phyloP scores from a whole-genome alignment of 2,888 invertebrate genomes.

The Xanthorhoe designata region DNA sequence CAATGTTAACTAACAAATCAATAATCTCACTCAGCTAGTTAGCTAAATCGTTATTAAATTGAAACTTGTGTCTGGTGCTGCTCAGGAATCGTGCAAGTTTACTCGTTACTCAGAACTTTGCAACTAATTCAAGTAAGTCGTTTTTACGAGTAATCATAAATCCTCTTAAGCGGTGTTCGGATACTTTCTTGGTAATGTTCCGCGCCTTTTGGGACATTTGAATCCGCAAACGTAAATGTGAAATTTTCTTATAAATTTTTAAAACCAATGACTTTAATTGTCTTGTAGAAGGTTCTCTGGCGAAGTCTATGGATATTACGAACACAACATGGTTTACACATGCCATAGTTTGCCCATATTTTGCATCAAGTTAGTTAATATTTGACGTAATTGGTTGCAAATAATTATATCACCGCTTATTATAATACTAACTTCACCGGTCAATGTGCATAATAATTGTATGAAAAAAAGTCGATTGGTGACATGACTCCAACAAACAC shows the following conservation, averaged over 20 bases:
- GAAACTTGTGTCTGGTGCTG: constrained; percentile 14
- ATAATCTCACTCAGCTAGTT: constrained; percentile 1
- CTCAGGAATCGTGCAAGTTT: constrained; percentile 51
- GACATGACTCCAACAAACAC: not conserved
- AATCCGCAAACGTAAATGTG: constrained; percentile 16
- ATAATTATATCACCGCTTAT: too few relatives aligned
- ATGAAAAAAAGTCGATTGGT: too few relatives aligned
- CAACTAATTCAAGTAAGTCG: constrained; percentile 70
- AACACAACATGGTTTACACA: too few relatives aligned
- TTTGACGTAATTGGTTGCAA: too few relatives aligned
- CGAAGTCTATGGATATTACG: not conserved
- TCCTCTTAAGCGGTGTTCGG: constrained; percentile 58
- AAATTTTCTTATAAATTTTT: not conserved
- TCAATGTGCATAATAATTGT: too few relatives aligned
- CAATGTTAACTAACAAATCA: constrained; percentile 3
- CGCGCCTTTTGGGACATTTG: constrained; percentile 18
- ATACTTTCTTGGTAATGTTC: constrained; percentile 24
- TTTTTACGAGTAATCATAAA: constrained; percentile 74
- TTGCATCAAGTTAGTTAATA: too few relatives aligned
- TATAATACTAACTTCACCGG: too few relatives aligned
- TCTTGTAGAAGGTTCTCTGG: not conserved
- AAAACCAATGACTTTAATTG: not conserved
- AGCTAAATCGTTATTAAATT: constrained; percentile 10
- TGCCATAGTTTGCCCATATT: too few relatives aligned
- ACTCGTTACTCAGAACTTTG: constrained; percentile 70